Base-by-base conservation (phyloP, 2,888 invertebrate species). In the Sinelater perroti region DNA sequence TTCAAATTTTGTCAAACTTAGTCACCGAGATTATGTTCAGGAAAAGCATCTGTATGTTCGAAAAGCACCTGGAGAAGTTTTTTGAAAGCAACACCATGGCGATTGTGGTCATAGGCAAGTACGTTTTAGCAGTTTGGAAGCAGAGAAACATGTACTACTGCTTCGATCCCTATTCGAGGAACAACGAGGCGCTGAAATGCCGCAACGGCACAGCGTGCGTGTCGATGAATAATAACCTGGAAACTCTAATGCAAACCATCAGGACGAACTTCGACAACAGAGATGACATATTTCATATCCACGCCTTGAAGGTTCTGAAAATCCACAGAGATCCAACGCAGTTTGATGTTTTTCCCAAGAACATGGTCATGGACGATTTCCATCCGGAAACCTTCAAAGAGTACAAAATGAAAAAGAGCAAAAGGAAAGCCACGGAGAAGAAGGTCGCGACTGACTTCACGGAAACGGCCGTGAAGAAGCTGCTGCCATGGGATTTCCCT, bases 141-240 rank as follows among this genome's bases (percentile, higher is more conserved):
- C 86, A 87, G 68, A 80, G 81, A 21, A 83, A 85, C 30, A 84
- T 85, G 80, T 86, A 76, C 68, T 88, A 85, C 68, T 77, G 84
- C 16, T 87, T 87, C 60, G 88, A 88, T 75, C 85, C 87, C 0
- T 87, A 87, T 65, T 81, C 86, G 2, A 80, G 88, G 1, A 83
- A 84, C 7, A 78, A 72, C 5, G 83, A 85, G 36, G 87, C 71
- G 6, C 66, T 72, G 30, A 78, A 82, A 17, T 78, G 83, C 1
- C 72, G 81, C 56, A 81, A 82, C 49, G 81, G 82, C 0, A 78
- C 80, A 36, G 85, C 85, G 1, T 85, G 86, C 65, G 80, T 87
- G n/a, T 80, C 85, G 49, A 85, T 88, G 83, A 81, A 87, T 56
- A 71, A 84, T 0, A 83, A 81, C 53, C 68, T 86, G 0, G 82